Evolutionary conservation across 2,888 invertebrate genomes (phyloP).

Genomic region (Timema podura): DNA sequence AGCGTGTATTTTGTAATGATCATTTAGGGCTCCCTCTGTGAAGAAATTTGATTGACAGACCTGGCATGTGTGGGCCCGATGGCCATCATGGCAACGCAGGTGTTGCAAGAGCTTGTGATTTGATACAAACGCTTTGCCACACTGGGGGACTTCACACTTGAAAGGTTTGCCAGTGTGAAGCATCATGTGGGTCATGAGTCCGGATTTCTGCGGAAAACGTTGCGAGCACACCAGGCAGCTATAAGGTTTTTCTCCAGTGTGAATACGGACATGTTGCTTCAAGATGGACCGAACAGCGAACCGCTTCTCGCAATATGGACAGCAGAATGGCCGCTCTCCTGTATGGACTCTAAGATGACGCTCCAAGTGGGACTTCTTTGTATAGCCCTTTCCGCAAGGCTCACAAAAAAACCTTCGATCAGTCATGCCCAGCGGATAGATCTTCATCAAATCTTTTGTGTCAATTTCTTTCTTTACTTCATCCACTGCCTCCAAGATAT

Average conservation of each 20-base stretch:
- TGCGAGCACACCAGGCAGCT: constrained; percentile 27
- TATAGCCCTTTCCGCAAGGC: constrained; percentile 30
- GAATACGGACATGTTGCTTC: constrained; percentile 31
- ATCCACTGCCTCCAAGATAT: not conserved
- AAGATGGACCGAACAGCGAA: constrained; percentile 30
- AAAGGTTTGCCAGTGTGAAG: constrained; percentile 33
- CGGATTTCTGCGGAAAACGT: constrained; percentile 30
- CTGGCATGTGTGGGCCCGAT: constrained; percentile 9
- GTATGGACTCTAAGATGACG: constrained; percentile 30
- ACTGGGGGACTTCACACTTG: constrained; percentile 27
- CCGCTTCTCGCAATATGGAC: constrained; percentile 28
- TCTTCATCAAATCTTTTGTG: constrained; percentile 4
- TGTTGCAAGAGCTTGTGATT: constrained; percentile 31
- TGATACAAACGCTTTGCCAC: constrained; percentile 31
- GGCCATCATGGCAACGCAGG: constrained; percentile 25
- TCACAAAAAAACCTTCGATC: constrained; percentile 30
- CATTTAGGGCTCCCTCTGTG: constrained; percentile 25
- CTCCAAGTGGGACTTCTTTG: constrained; percentile 31
- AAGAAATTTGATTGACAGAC: constrained; percentile 26
- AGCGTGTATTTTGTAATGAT: constrained; percentile 25
- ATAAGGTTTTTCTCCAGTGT: constrained; percentile 31
- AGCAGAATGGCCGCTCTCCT: constrained; percentile 30
- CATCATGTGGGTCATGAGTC: constrained; percentile 32
- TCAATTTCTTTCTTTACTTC: not conserved
- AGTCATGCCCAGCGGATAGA: constrained; percentile 8